Evolutionary conservation across 2,888 invertebrate genomes (phyloP).

Genomic region (Polymixis flavicincta): DNA sequence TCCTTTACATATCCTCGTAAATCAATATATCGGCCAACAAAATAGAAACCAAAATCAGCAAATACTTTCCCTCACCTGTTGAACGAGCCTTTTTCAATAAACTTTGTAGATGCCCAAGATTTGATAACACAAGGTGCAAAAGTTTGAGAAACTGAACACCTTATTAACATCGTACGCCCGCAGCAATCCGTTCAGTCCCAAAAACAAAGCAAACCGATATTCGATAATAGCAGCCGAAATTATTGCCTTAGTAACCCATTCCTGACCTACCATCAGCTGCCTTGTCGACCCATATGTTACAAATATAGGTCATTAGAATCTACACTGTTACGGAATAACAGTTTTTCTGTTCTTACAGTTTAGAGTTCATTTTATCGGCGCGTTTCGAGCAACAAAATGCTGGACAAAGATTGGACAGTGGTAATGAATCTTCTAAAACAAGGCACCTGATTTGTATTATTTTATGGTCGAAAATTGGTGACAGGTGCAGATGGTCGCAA

Average conservation of each 20-base stretch:
- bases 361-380: conserved; percentile 60
- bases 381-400: conserved; percentile 60
- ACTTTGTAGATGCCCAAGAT: conserved; percentile 76
- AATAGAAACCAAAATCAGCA: conserved; percentile 66
- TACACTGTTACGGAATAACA: conserved; percentile 56
- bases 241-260: conserved; percentile 83
- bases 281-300: conserved; percentile 83
- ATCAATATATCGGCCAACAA: conserved; percentile 47
- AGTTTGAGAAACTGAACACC: conserved; percentile 80
- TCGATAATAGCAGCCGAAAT: conserved; percentile 84
- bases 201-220: conserved; percentile 86
- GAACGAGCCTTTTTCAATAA: conserved; percentile 79
- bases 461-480: conserved; percentile 79
- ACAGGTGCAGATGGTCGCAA: conserved; percentile 79
- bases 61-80: conserved; percentile 79
- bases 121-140: conserved; percentile 88
- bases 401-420: conserved; percentile 71
- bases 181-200: conserved; percentile 75
- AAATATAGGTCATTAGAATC: conserved; percentile 85
- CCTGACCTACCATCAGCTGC: conserved; percentile 87
- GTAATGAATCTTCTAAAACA: conserved; percentile 83
- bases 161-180: conserved; percentile 81
- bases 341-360: conserved; percentile 52
- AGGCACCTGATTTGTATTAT: conserved; percentile 81
- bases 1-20: conserved; percentile 48